phyloP scores from a whole-genome alignment of 2,797 vertebrate genomes.

The Alcedo quadribrachys region DNA sequence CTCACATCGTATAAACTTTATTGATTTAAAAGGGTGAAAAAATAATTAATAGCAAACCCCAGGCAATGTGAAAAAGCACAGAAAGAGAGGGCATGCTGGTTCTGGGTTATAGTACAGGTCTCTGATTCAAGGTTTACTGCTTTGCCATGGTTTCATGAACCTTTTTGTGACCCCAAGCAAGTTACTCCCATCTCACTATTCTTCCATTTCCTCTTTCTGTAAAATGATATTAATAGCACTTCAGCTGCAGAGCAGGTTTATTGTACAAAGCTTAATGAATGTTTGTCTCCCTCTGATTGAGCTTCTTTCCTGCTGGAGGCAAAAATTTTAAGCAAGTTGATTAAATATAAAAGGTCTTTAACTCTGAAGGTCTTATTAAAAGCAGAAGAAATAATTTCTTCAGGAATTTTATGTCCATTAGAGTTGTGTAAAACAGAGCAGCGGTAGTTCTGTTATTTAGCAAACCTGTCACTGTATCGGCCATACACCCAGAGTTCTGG shows the following conservation, averaged over 20 bases:
- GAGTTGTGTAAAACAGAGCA: neutral
- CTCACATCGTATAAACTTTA: neutral
- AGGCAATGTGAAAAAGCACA: neutral
- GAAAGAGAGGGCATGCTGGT: neutral
- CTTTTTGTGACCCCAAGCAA: conserved; percentile 56
- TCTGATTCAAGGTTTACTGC: conserved; percentile 37
- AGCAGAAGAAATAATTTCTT: conserved; percentile 22
- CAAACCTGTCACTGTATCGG: neutral
- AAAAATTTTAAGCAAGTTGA: conserved; percentile 61
- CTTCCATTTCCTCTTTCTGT: conserved; percentile 71
- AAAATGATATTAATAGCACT: conserved; percentile 74
- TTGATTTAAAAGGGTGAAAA: neutral
- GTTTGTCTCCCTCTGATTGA: conserved; percentile 63
- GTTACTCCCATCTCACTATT: conserved; percentile 66
- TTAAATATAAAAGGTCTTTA: conserved; percentile 26
- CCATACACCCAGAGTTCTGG: neutral
- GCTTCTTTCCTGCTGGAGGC: conserved; percentile 64
- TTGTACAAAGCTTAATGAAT: conserved; percentile 68
- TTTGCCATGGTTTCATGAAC: neutral
- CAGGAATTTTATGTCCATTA: neutral
- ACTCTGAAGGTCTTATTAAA: conserved; percentile 7
- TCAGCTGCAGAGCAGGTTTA: conserved; percentile 60
- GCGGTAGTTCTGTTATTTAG: neutral
- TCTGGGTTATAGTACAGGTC: neutral
- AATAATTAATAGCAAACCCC: neutral